Percentiles rank a stretch among this genome's conserved stretches.
phyloP scores from a whole-genome alignment of 2,797 vertebrate genomes.

The Alectoris magna region DNA sequence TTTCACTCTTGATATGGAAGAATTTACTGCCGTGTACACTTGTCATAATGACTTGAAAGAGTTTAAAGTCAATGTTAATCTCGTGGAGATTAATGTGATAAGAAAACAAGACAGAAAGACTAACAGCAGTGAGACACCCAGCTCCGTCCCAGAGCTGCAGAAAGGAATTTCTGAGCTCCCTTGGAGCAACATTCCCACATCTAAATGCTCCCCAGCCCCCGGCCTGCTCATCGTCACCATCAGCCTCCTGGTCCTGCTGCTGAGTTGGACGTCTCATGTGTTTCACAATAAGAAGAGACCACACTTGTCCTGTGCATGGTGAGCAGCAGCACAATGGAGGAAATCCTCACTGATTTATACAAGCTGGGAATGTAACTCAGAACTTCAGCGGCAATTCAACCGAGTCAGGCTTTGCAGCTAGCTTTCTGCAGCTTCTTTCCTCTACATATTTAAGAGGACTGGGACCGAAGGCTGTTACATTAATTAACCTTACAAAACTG shows the following conservation, averaged over 20 bases:
- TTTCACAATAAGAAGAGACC: not conserved
- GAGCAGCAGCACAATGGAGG: not conserved
- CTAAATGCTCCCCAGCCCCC: accelerated
- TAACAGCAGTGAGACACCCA: not conserved
- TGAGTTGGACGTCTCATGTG: not conserved
- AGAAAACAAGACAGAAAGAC: slow-evolving; percentile 13
- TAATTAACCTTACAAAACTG: slow-evolving; percentile 37
- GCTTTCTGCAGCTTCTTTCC: not conserved
- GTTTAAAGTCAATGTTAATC: not conserved
- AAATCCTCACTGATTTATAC: not conserved
- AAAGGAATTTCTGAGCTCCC: not conserved
- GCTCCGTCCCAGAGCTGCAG: not conserved
- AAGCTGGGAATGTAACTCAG: not conserved
- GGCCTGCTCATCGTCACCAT: not conserved
- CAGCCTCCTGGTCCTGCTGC: not conserved
- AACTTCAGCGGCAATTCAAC: not conserved
- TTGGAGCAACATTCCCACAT: not conserved
- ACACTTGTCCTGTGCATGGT: not conserved
- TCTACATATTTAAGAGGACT: slow-evolving; percentile 52
- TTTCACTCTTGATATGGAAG: slow-evolving; percentile 41
- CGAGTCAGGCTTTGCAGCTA: not conserved
- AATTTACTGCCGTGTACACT: slow-evolving; percentile 33
- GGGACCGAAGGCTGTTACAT: slow-evolving; percentile 8
- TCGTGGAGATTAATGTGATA: not conserved
- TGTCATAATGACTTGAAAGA: not conserved